A percentile compares a stretch with the other conserved stretches of the same genome.
Conservation (phyloP, 2,797 vertebrate species). For the Acrocephalus scirpaceus region DNA sequence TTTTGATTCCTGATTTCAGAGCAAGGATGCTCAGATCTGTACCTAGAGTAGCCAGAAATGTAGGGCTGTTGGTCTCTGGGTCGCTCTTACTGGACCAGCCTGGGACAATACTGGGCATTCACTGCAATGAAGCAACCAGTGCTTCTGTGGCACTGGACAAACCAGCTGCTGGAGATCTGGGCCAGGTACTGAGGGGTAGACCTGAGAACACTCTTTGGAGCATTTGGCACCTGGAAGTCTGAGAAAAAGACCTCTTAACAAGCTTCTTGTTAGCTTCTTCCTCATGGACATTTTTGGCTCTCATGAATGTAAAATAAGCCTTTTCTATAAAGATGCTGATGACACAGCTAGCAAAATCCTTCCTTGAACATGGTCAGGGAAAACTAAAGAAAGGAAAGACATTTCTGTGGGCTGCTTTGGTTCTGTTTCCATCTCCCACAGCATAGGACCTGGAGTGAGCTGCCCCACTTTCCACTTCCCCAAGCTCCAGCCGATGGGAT, state of each 20-base stretch:
- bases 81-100: not conserved
- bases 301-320: slow-evolving; percentile 6
- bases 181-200: not conserved
- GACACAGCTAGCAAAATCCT: not conserved
- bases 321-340: slow-evolving; percentile 13
- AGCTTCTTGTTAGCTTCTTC: not conserved
- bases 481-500: fast-evolving
- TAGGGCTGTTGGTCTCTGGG: not conserved
- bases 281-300: slow-evolving; percentile 2
- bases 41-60: not conserved
- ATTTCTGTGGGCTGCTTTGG: not conserved
- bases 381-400: not conserved
- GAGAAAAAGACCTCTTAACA: not conserved
- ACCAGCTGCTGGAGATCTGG: not conserved
- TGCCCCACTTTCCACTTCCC: not conserved
- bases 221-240: not conserved
- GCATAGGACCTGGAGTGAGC: not conserved
- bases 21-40: not conserved
- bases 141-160: not conserved
- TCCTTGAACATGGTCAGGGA: not conserved
- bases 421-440: not conserved
- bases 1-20: not conserved
- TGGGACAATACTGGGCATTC: not conserved
- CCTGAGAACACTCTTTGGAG: not conserved
- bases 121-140: not conserved